Evolutionary conservation across 2,113 vertebrate species (phyloP), one percentile per base, ranked within the genome.

Genomic region (Ovis canadensis): DNA sequence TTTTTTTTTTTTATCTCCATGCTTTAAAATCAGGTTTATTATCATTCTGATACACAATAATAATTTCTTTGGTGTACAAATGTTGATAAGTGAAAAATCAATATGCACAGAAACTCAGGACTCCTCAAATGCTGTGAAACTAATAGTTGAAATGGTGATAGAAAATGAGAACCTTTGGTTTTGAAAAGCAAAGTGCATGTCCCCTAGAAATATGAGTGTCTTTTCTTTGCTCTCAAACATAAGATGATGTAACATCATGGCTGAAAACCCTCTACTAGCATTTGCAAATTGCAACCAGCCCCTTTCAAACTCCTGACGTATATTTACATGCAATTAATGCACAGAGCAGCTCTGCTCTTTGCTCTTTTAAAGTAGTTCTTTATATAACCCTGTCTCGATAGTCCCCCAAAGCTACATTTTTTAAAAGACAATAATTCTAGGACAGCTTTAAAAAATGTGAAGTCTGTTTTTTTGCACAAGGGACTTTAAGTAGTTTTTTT

Each of bases 91-190:
- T 91, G 16, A 91, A 96, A 85, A 93, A 59, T 59, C 82, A 94
- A 50, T 59, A 67, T 91, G 40, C 43, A 71, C 6, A 87, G 83
- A 92, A 98, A 85, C 89, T 77, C 23, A 59, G 62, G 57, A 89
- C 71, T 92, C 82, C 15, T 90, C 55, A 94, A 90, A 25, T 74
- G 13, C 55, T n/a, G 9, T 86, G 59, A 89, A 96, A 55, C 40
- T 60, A 64, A 60, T 7, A 60, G 55, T 29, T 82, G 52, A 48
- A 89, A 88, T 92, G 55, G 78, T 88, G 88, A 78, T 84, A 77
- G 90, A 59, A 96, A 90, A 92, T 93, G 77, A 97, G n/a, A 74
- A 55, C n/a, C 92, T 94, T 88, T 67, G 45, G 50, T 84, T 94
- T 96, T 81, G 60, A 90, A 83, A 96, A 89, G 50, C 27, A 94